Base-by-base conservation (phyloP, 2,888 invertebrate species). In the Tillus elongatus region DNA sequence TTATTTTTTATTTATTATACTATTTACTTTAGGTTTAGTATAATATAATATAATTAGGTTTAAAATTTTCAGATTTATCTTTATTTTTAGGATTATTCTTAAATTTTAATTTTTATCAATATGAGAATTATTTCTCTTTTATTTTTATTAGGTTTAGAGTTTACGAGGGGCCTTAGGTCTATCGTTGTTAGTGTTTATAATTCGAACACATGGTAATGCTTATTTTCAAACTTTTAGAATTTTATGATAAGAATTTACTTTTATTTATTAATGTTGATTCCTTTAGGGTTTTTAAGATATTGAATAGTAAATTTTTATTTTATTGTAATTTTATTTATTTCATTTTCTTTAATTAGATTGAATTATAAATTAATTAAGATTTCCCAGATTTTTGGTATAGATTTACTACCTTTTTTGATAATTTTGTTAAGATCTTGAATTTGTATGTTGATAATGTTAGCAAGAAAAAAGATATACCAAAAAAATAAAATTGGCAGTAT, bases 121-220 rank as follows among this genome's bases (percentile, higher is more conserved):
- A 61, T 67, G 67, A 73, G 59, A n/a, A n/a, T n/a, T n/a, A n/a
- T n/a, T n/a, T n/a, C n/a, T n/a, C n/a, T n/a, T n/a, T n/a, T n/a
- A n/a, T 75, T 58, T 77, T 73, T 73, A 70, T 77, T 60, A 68
- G 70, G 37, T 71, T 77, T 68, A 67, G 69, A 41, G 77, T 78
- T 34, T 77, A 77, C 74, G 79, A 79, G 14, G 74, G 0, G 72
- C 71, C 47, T 71, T 79, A 64, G 77, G 76, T 0, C 51, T 80
- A 53, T 71, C 74, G 4, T 68, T 79, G 70, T 69, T 79, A n/a
- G n/a, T n/a, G n/a, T n/a, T n/a, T n/a, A n/a, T n/a, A n/a, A n/a
- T n/a, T n/a, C n/a, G n/a, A n/a, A n/a, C n/a, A n/a, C n/a, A n/a
- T n/a, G n/a, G n/a, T n/a, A n/a, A n/a, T n/a, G n/a, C n/a, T n/a